Conservation (phyloP, 2,888 invertebrate species). For the Aphrophora alni region DNA sequence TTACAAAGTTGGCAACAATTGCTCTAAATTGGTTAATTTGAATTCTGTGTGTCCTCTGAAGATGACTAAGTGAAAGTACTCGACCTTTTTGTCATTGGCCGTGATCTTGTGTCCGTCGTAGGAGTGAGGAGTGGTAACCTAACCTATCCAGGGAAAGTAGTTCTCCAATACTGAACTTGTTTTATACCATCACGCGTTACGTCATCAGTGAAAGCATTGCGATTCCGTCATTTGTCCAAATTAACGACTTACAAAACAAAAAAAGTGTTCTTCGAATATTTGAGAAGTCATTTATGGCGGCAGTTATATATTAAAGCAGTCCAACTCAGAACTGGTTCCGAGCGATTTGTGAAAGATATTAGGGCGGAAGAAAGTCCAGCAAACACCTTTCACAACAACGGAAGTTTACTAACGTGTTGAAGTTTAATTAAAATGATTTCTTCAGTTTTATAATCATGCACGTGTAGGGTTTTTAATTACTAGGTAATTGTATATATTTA, state of each 20-base stretch:
- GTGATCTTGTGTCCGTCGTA: constrained; percentile 9
- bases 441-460: not conserved
- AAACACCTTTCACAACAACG: not conserved
- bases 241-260: not conserved
- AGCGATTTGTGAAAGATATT: too few relatives aligned
- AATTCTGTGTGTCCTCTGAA: not conserved
- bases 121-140: not conserved
- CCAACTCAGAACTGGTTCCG: not conserved
- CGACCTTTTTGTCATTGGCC: not conserved
- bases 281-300: not conserved
- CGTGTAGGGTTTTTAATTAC: not conserved
- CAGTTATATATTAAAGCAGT: not conserved
- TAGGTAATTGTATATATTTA: not conserved
- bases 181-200: not conserved
- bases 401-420: not conserved
- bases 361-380: not conserved
- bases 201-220: constrained; percentile 2
- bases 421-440: not conserved
- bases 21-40: too few relatives aligned
- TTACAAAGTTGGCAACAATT: too few relatives aligned
- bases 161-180: not conserved
- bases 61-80: not conserved
- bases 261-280: not conserved
- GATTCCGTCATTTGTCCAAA: not conserved
- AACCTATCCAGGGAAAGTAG: not conserved